These are phyloP conservation scores for Pseudolaguvia tuberculata DNA, from an alignment of 2,113 vertebrate genomes.

Conservation along the genomic window DNA sequence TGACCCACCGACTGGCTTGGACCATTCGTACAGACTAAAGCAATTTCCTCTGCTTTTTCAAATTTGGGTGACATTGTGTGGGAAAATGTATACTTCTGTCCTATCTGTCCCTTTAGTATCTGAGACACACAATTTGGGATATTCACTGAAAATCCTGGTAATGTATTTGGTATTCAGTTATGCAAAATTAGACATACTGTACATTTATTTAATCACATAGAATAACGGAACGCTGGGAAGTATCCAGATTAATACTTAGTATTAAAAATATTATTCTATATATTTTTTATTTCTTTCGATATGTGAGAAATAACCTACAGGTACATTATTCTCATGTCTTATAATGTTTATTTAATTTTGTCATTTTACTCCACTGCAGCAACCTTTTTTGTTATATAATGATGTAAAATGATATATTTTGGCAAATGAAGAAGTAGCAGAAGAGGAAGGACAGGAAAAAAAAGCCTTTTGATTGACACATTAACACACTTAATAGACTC, in stretches of 20 bases:
- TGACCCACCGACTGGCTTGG: slow-evolving; percentile 38
- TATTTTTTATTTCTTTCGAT: no score
- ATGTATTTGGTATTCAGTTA: background rate
- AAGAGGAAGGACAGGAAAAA: background rate
- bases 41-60: slow-evolving; percentile 49
- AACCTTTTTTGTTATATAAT: background rate
- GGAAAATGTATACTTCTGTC: slow-evolving; percentile 19
- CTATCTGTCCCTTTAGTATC: slow-evolving; percentile 27
- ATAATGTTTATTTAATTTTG: background rate
- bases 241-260: background rate
- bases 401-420: background rate
- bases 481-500: slow-evolving; percentile 50
- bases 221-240: background rate
- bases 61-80: slow-evolving; percentile 34
- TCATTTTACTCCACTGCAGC: background rate
- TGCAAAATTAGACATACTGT: background rate
- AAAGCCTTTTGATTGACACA: background rate
- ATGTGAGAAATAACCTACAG: no score
- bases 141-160: background rate
- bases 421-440: background rate
- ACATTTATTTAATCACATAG: background rate
- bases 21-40: slow-evolving; percentile 37
- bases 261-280: no score
- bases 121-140: background rate
- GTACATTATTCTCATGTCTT: no score